Conservation (phyloP, 64 coral and sea anemone genomes). For the Pocillopora verrucosa region DNA sequence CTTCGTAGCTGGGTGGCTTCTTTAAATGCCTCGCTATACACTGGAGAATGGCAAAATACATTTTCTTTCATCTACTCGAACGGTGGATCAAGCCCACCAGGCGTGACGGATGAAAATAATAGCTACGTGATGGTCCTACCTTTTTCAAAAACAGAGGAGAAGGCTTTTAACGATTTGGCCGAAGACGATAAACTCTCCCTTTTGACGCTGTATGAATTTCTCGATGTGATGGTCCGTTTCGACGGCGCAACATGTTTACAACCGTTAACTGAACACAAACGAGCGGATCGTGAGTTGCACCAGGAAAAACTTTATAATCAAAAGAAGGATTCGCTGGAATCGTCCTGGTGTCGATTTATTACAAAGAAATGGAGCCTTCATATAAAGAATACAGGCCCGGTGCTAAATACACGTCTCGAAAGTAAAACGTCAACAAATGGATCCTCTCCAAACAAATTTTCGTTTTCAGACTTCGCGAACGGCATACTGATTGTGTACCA, state of each 20-base stretch:
- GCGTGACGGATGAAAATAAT: neutral
- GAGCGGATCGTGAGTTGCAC: neutral
- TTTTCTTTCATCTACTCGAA: neutral
- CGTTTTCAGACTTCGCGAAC: neutral
- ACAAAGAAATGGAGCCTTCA: conserved; percentile 46
- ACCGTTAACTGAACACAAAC: neutral
- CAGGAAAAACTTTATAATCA: neutral
- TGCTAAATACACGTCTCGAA: neutral
- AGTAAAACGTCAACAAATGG: neutral
- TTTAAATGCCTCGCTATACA: neutral
- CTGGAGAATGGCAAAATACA: neutral
- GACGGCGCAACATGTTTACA: conserved; percentile 26
- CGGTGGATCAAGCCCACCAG: neutral
- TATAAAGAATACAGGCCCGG: conserved; percentile 28
- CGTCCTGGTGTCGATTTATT: conserved; percentile 46
- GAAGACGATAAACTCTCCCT: neutral
- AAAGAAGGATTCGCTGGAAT: neutral
- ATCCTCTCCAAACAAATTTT: neutral
- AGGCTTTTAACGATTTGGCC: neutral
- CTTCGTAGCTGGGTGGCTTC: neutral
- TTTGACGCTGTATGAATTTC: neutral
- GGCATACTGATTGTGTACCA: neutral
- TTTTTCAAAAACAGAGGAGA: neutral
- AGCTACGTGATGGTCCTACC: neutral
- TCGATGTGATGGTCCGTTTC: neutral